phyloP scores from a whole-genome alignment of 2,797 vertebrate genomes.

The Eulemur rubriventer region DNA sequence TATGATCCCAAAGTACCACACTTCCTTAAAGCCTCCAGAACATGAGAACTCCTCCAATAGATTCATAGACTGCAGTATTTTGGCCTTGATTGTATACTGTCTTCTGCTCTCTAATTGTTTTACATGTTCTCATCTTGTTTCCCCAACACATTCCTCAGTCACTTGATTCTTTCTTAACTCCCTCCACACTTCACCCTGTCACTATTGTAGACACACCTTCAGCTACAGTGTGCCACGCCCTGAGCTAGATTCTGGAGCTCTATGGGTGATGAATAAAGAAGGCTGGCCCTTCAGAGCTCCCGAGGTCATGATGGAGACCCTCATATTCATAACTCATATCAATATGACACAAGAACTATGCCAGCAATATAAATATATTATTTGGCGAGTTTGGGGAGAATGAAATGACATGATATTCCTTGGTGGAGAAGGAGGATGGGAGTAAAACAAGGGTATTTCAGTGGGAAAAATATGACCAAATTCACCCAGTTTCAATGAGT shows the following conservation, averaged over 20 bases:
- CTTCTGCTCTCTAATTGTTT: not conserved
- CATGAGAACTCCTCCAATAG: not conserved
- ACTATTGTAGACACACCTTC: not conserved
- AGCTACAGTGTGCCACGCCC: not conserved
- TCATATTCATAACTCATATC: not conserved
- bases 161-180: not conserved
- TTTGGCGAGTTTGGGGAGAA: not conserved
- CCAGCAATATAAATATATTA: not conserved
- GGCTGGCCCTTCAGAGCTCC: not conserved
- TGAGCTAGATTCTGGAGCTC: not conserved
- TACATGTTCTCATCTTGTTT: not conserved
- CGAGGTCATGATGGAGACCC: not conserved
- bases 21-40: not conserved
- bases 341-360: not conserved
- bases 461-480: not conserved
- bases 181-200: not conserved
- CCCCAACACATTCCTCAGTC: constrained; percentile 44
- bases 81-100: not conserved
- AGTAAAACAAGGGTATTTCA: not conserved
- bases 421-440: not conserved
- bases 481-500: not conserved
- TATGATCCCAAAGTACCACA: not conserved
- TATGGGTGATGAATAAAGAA: not conserved
- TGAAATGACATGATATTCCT: not conserved
- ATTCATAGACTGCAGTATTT: not conserved